Evolutionary conservation across 2,888 invertebrate genomes (phyloP), one percentile per base, ranked within the genome.

Genomic region (Romanomermis culicivorax): DNA sequence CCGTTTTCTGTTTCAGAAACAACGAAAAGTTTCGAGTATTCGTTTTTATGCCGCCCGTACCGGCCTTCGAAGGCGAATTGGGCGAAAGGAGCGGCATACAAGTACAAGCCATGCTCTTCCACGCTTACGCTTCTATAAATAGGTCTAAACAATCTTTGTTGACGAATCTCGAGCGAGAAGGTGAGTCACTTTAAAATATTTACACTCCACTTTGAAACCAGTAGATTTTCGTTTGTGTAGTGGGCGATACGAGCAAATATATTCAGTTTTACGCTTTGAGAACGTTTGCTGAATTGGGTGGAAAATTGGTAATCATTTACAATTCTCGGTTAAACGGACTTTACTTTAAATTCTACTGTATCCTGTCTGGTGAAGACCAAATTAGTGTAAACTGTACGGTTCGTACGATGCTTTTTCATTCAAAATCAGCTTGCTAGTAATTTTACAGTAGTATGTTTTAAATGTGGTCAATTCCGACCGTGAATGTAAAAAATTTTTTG

Each of bases 41-140:
- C 57, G 61, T 68, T 29, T 57, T 68, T 52, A 60, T 68, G 52
- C 68, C 68, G 4, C 23, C 68, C 23, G 58, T 68, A 55, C 68
- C 68, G 14, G 66, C 63, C 23, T 69, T 69, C 57, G 68, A 67
- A 57, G 68, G 68, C 29, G 89, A 91, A 73, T 82, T 93, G 54
- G 89, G 91, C 0, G 85, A 80, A 1, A 77, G 80, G 1, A 80
- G 81, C 4, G 89, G 89, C 0, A 84, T 81, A 24, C 82, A 89
- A 0, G 78, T 93, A 20, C 83, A 88, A 64, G 87, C 89, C 1
- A 83, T 95, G 64, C 87, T 88, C 0, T 88, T 93, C 68, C 95
- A 91, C 88, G 93, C 93, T 73, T 91, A 91, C 68, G 80, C 81
- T 56, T 91, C 93, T 20, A 88, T 95, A 61, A 83, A 82, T 63